Conservation (phyloP, 2,797 vertebrate species). For the Clarias fuscus region DNA sequence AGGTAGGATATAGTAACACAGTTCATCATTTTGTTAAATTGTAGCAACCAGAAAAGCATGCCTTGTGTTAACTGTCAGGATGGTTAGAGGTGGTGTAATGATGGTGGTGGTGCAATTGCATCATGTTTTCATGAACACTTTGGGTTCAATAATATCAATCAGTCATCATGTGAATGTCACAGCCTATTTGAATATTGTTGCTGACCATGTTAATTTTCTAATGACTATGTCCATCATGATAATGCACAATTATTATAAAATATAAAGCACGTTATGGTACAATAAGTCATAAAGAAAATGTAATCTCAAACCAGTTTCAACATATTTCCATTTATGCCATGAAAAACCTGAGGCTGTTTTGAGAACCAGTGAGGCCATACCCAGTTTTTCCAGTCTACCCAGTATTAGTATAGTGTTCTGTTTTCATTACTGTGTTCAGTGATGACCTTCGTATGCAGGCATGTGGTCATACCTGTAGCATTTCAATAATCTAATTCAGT, state of each 20-base stretch:
- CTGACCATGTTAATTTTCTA: neutral
- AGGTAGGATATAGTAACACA: no score
- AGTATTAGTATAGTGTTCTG: neutral
- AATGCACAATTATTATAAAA: neutral
- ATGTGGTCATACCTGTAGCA: neutral
- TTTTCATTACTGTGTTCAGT: neutral
- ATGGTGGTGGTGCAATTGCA: neutral
- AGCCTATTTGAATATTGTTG: neutral
- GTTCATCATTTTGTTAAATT: no score
- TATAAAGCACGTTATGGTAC: no score
- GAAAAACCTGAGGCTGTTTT: neutral
- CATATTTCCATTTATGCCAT: neutral
- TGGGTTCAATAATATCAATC: neutral
- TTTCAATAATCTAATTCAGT: neutral
- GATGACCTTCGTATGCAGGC: neutral
- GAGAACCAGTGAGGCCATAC: neutral
- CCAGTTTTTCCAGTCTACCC: no score
- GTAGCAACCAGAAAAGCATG: neutral
- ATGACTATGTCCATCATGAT: neutral
- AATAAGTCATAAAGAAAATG: neutral
- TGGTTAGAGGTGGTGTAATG: neutral
- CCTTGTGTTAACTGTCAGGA: neutral
- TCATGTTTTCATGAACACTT: neutral
- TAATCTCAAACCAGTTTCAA: neutral
- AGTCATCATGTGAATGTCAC: neutral